Base-by-base conservation (phyloP, 2,113 vertebrate species). In the Cettia cetti region DNA sequence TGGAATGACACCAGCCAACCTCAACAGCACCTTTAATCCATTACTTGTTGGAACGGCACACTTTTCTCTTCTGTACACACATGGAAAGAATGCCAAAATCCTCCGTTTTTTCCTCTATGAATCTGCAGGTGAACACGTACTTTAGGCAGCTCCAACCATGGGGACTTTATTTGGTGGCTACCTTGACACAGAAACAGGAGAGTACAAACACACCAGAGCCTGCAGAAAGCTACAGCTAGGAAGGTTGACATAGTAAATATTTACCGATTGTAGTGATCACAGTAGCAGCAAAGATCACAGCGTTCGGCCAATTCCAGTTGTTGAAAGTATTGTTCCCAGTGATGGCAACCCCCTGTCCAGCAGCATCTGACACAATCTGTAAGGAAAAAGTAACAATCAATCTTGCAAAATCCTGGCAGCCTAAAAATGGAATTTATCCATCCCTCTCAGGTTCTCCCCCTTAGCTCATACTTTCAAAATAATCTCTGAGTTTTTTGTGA, bases 241-340 rank as follows among this genome's bases (percentile, higher is more conserved):
- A 44, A 69, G 86, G 42, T 1, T 77, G 17, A 77, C 13, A 5
- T 1, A 39, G 33, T 64, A 49, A 60, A 83, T 80, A 92, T 97
- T 95, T 96, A 99, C 99, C 99, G 0, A 99, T 99, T 28, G 99
- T 99, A 47, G 99, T 99, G 95, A 99, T 99, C 77, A 99, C 99
- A 1, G 99, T 99, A 86, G 99, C 99, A 49, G 99, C 99, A 90
- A 99, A 99, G 94, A 99, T 99, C 90, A 99, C 99, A 2, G 99
- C 99, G 3, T 99, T 99, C 37, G 99, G 98, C 99, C 99, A 99
- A 90, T 99, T 99, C 99, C 99, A 99, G 96, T 99, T 99, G 97
- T 99, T 99, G 91, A 99, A 99, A 44, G 99, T 98, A 91, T 98
- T 98, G 83, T 98, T 99, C 81, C 99, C 99, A 2, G 98, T 99